These are phyloP conservation scores for Gymnobelideus leadbeateri DNA, from an alignment of 2,113 vertebrate genomes.

Conservation along the genomic window DNA sequence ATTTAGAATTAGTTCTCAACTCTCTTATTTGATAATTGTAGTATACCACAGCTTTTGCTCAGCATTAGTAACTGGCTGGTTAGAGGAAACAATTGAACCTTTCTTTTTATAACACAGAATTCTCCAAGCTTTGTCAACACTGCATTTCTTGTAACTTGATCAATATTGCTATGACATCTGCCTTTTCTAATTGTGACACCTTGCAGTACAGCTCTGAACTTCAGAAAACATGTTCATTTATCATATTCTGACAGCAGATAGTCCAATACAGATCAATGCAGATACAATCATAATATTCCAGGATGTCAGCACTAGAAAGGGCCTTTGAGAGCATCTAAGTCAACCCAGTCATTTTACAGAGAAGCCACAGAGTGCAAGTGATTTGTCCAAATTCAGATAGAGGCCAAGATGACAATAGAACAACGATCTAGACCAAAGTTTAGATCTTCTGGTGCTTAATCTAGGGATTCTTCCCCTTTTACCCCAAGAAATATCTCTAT, in stretches of 20 bases:
- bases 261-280: not conserved
- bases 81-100: not conserved
- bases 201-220: not conserved
- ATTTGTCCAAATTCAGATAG: not conserved
- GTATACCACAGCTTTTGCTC: not conserved
- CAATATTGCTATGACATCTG: not conserved
- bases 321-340: not conserved
- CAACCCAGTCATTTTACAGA: no score
- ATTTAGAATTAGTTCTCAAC: not conserved
- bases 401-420: not conserved
- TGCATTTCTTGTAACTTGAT: not conserved
- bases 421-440: not conserved
- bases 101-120: not conserved
- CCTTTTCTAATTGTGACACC: not conserved
- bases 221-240: not conserved
- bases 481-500: not conserved
- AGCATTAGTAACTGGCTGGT: not conserved
- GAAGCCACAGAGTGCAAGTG: not conserved
- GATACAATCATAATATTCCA: not conserved
- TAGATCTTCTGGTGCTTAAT: not conserved
- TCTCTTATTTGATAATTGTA: not conserved
- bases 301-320: not conserved
- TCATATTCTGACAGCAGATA: not conserved
- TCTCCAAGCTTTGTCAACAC: not conserved
- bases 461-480: not conserved